Base-by-base conservation (phyloP, 2,797 vertebrate genomes). In the Scomberomorus guttatus region DNA sequence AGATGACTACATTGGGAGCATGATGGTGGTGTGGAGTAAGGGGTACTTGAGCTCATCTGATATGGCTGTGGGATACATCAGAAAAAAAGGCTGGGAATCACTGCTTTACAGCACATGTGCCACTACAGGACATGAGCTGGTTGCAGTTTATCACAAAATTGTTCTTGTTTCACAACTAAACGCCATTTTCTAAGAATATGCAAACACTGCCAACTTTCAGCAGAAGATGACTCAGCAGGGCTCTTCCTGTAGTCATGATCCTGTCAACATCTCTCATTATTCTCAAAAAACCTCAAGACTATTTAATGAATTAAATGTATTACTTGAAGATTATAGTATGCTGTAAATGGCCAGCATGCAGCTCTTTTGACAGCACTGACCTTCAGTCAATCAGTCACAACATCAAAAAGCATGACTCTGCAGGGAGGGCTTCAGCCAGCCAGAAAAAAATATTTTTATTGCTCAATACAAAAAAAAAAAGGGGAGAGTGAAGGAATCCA, bases 351-450 rank as follows among this genome's bases (percentile, higher is more conserved):
- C 54, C 18, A 17, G 51, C 62, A 29, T 46, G 69, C 37, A 42
- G 62, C 69, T 52, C 3, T 22, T 63, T 58, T 83, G 72, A 79
- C 82, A 62, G 79, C 5, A 8, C 59, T 75, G 82, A 88, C 80
- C 87, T 87, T 80, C 70, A 87, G 75, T 81, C 80, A 72, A 18
- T 79, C 85, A 44, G 32, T 83, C 73, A 67, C 24, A 62, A 25
- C 61, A 83, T 74, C 32, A 68, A 65, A 80, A 86, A 60, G 55
- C 39, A 72, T 4, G 22, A 73, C 46, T 60, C 48, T 59, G 37
- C 55, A 54, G 65, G 46, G 50, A 74, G 58, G 32, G 29, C 60
- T 70, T 25, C 52, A 22, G 42, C 24, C 44, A 63, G 39, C 46
- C 20, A 74, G 5, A 66, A 46, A 46, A 46, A 48, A 51, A 12